Evolutionary conservation across 2,888 invertebrate genomes (phyloP).

Genomic region (Harpalus rubripes): DNA sequence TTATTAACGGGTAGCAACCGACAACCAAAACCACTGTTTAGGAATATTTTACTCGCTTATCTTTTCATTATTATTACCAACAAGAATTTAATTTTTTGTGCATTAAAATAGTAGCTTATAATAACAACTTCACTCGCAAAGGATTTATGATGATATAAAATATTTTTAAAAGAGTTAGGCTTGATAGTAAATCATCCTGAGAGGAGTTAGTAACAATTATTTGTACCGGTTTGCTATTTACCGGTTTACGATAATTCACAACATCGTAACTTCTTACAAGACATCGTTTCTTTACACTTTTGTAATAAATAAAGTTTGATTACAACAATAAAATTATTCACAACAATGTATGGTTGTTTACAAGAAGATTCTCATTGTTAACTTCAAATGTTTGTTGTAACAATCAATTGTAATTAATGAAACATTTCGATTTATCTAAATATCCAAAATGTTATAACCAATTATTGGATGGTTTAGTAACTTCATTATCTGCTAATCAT

Average conservation of each 20-base stretch:
- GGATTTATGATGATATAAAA: not conserved
- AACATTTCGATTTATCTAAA: not conserved
- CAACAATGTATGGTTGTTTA: not conserved
- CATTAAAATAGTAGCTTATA: constrained; percentile 7
- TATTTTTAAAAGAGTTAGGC: not conserved
- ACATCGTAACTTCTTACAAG: constrained; percentile 1
- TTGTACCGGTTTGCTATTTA: constrained; percentile 19
- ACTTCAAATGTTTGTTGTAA: constrained; percentile 8
- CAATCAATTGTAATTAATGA: constrained; percentile 22
- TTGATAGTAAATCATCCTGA: constrained; percentile 41
- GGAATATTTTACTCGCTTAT: not conserved
- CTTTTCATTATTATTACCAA: not conserved
- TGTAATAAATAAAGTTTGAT: not conserved
- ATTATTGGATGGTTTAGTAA: too few relatives aligned
- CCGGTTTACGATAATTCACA: constrained; percentile 4
- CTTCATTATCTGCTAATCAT: too few relatives aligned
- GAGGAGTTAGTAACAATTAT: constrained; percentile 41
- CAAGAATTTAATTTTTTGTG: constrained; percentile 1
- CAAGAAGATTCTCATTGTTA: constrained; percentile 2
- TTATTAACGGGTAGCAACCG: not conserved
- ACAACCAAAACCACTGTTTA: constrained; percentile 10
- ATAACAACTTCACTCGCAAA: constrained; percentile 5
- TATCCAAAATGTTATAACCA: constrained; percentile 4
- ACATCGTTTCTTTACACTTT: not conserved
- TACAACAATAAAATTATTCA: constrained; percentile 4